Evolutionary conservation across 2,888 invertebrate species (phyloP).

Genomic region (Cryptocephalus moraei): DNA sequence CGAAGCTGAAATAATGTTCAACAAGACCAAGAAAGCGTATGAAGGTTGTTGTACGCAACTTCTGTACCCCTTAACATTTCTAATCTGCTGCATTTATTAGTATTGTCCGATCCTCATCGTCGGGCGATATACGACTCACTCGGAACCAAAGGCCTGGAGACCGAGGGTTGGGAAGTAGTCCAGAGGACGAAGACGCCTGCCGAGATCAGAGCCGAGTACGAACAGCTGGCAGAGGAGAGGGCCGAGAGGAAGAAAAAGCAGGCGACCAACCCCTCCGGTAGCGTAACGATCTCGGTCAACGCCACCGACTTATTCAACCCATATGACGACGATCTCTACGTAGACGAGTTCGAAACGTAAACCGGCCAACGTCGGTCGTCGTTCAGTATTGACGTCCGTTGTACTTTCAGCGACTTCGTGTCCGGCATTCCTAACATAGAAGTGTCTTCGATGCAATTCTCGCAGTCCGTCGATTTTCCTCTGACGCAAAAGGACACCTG

Average conservation of each 20-base stretch:
- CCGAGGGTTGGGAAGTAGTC: conserved; percentile 93
- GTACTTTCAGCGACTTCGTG: conserved; percentile 18
- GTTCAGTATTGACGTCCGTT: too few species aligned
- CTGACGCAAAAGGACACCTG: conserved; percentile 78
- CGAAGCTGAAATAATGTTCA: conserved; percentile 87
- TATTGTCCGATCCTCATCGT: conserved; percentile 84
- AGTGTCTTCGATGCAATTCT: conserved; percentile 86
- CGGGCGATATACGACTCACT: conserved; percentile 88
- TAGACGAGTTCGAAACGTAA: conserved; percentile 27
- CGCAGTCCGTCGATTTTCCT: conserved; percentile 89
- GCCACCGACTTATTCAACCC: conserved; percentile 90
- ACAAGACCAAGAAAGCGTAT: conserved; percentile 86
- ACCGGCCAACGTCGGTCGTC: too few species aligned
- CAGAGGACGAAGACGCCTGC: conserved; percentile 85
- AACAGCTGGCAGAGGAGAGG: conserved; percentile 71
- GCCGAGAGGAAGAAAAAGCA: conserved; percentile 83
- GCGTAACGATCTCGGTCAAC: conserved; percentile 77
- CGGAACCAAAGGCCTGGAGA: conserved; percentile 85
- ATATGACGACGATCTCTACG: conserved; percentile 55
- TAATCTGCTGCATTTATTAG: conserved; percentile 35
- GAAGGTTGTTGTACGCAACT: conserved; percentile 57
- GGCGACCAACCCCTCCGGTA: conserved; percentile 85
- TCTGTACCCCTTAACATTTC: not conserved
- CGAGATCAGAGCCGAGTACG: conserved; percentile 95
- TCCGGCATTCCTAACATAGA: conserved; percentile 61